Conservation (phyloP, 2,888 invertebrate genomes). For the Crematogaster levior region DNA sequence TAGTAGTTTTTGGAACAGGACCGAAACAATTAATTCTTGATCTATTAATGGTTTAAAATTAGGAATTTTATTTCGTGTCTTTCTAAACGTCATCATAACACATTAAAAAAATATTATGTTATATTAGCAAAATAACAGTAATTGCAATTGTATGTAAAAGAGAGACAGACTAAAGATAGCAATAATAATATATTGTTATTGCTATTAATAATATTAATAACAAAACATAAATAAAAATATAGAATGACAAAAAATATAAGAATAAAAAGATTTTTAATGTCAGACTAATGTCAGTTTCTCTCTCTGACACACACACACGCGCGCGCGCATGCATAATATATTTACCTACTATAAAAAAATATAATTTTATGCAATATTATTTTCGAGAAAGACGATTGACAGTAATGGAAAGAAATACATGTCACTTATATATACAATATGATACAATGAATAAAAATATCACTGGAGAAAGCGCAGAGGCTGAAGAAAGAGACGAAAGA, state of each 20-base stretch:
- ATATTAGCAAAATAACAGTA: not conserved
- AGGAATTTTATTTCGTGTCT: not conserved
- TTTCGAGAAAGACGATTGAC: not conserved
- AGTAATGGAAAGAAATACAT: not conserved
- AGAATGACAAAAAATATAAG: no score
- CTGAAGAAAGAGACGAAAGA: not conserved
- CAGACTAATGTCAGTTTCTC: no score
- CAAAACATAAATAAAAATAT: no score
- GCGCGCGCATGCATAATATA: not conserved
- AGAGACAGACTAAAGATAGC: no score
- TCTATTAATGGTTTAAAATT: not conserved
- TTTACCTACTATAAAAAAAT: not conserved
- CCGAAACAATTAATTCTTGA: not conserved
- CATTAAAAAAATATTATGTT: not conserved
- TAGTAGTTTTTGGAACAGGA: not conserved
- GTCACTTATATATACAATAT: not conserved
- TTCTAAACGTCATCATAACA: not conserved
- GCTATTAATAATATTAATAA: not conserved
- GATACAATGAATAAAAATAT: not conserved
- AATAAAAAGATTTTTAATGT: no score
- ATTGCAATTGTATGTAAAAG: no score
- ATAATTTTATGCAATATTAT: constrained; percentile 6
- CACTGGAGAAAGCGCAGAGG: constrained; percentile 26
- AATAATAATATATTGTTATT: not conserved
- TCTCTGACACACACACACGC: not conserved